Base-by-base conservation (phyloP, 2,113 vertebrate species). In the Lagenorhynchus albirostris region DNA sequence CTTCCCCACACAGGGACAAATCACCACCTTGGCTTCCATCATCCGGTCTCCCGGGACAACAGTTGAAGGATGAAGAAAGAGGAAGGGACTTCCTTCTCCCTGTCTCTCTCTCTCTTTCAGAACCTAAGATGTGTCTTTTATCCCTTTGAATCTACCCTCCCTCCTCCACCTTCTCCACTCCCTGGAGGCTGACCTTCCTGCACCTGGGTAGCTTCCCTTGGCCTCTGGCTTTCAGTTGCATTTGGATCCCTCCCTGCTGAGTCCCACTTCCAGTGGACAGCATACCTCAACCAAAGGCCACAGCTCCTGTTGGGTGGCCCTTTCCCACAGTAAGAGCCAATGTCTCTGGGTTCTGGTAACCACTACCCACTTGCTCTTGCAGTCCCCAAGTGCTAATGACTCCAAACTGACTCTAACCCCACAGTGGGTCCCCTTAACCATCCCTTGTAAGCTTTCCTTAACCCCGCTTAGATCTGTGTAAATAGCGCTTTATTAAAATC, bases 401-500 rank as follows among this genome's bases (percentile, higher is more conserved):
- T 65, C 71, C 25, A 21, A 17, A 4, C 91, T 36, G 60, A 73
- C 44, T 76, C 50, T 15, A 68, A 18, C 38, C 26, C 41, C 58
- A 20, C 25, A 53, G 33, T 6, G 15, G 33, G 83, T 67, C 86
- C 58, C 29, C 41, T 94, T 89, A 80, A 80, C 79, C 81, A 83
- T 31, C 33, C 29, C 58, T 38, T 47, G 3, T 33, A 73, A 83
- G 47, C 53, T 67, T 71, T 74, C 31, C 23, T 73, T 80, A 88
- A 88, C 63, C 74, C 14, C 25, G 25, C 41, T 91, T 83, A 63
- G 55, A 89, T 62, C 93, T 95, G 79, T 93, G 71, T 93, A 93
- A 97, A 93, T 68, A 95, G 58, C 31, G 41, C 13, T 88, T 74
- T 62, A 91, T 93, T 88, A 93, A 97, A 95, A 84, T 94, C 65